Conservation (phyloP, 2,797 vertebrate species). For the Coilia nasus region DNA sequence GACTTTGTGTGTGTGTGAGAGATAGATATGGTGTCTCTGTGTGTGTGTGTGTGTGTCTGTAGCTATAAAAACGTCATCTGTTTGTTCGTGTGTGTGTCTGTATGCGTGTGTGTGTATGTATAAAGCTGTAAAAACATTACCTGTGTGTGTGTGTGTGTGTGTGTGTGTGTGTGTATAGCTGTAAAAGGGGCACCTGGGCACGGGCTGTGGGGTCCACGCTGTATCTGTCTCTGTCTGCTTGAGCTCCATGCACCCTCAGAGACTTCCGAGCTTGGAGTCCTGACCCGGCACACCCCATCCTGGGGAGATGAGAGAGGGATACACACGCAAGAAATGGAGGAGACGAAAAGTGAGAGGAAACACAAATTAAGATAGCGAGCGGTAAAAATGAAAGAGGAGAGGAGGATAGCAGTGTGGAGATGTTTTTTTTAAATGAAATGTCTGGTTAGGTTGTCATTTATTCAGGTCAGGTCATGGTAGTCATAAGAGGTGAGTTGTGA, state of each 20-base stretch:
- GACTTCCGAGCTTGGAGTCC: conserved; percentile 91
- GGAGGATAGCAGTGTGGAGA: too few relatives aligned
- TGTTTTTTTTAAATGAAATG: too few relatives aligned
- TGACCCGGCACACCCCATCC: conserved; percentile 60
- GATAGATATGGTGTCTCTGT: neutral
- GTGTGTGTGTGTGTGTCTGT: neutral
- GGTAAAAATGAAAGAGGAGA: too few relatives aligned
- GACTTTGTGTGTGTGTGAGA: neutral
- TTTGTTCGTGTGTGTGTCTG: neutral
- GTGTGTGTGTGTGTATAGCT: neutral
- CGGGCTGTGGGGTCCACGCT: neutral
- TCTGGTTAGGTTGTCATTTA: too few relatives aligned
- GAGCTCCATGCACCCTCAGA: conserved; percentile 59
- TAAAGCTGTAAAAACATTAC: too few relatives aligned
- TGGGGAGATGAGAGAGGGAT: neutral
- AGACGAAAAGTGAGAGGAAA: neutral
- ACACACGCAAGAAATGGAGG: neutral
- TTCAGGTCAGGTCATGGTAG: too few relatives aligned
- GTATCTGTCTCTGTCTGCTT: neutral
- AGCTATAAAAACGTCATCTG: neutral
- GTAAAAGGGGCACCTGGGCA: neutral
- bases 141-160: neutral
- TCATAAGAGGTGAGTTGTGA: too few relatives aligned
- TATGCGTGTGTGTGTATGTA: neutral
- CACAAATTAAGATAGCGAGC: too few relatives aligned